A percentile compares a stretch with the other conserved stretches of the same genome.
Conservation (phyloP, 2,113 vertebrate genomes). For the Dipodomys spectabilis region DNA sequence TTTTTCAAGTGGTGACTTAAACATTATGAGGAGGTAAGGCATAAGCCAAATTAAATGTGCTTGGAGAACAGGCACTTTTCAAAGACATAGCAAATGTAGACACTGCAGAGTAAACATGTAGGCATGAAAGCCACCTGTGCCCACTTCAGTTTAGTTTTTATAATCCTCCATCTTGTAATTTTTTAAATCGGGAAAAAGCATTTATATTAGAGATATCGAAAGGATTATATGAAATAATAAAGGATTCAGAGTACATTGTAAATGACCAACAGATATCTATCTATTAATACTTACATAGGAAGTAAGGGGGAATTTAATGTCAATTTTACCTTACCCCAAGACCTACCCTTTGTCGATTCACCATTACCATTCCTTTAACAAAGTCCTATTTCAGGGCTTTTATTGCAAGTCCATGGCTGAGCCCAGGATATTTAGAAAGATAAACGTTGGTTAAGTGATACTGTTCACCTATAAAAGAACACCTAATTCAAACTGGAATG, state of each 20-base stretch:
- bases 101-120: neutral
- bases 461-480: neutral
- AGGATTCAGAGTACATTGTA: neutral
- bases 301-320: constrained; percentile 37
- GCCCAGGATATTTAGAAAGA: neutral
- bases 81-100: neutral
- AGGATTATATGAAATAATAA: constrained; percentile 15
- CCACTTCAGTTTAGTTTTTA: neutral
- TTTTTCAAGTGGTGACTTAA: neutral
- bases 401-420: neutral
- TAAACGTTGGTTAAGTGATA: neutral
- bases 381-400: neutral
- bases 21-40: neutral
- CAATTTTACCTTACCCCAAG: neutral
- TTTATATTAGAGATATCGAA: neutral
- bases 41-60: neutral
- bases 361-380: neutral
- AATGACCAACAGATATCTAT: neutral
- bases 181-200: constrained; percentile 23
- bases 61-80: neutral
- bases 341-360: neutral
- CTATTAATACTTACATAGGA: neutral
- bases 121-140: neutral
- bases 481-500: neutral
- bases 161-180: neutral